Percentiles rank a stretch among this genome's conserved stretches.
These are phyloP conservation scores for Sigmodon hispidus DNA, from an alignment of 2,113 vertebrate species.

Conservation along the genomic window DNA sequence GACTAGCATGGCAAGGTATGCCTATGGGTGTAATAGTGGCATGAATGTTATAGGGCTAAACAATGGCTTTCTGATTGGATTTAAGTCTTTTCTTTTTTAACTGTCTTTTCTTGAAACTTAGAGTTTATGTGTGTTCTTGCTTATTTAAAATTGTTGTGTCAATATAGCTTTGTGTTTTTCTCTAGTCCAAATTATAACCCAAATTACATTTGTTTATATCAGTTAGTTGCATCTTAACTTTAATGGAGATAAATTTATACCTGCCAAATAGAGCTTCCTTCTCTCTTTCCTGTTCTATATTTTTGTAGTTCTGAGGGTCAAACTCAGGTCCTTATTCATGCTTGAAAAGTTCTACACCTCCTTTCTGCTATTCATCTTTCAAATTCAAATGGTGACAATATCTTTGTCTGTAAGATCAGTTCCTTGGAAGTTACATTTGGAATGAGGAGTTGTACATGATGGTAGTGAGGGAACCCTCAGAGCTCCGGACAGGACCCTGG, in stretches of 20 bases:
- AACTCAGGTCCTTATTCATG: neutral
- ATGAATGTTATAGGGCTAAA: neutral
- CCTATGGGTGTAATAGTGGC: neutral
- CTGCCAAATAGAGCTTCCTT: neutral
- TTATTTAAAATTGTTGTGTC: neutral
- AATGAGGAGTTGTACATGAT: neutral
- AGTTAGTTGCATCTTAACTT: slow-evolving; percentile 6
- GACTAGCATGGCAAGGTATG: neutral
- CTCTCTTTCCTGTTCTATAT: neutral
- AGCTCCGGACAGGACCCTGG: too few species aligned
- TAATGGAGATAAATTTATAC: neutral
- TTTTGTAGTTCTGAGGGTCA: neutral
- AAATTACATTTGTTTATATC: neutral
- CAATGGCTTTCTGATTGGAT: neutral
- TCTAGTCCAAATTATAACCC: neutral
- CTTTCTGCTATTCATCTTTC: neutral
- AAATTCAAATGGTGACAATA: neutral
- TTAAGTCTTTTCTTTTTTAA: neutral
- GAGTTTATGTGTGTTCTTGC: neutral
- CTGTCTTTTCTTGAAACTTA: neutral
- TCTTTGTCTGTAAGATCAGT: neutral
- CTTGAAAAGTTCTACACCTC: neutral
- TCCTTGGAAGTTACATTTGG: neutral
- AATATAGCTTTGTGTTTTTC: slow-evolving; percentile 1
- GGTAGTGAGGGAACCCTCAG: neutral